Evolutionary conservation across 2,113 vertebrate genomes (phyloP).

Genomic region (Pycnonotus jocosus): DNA sequence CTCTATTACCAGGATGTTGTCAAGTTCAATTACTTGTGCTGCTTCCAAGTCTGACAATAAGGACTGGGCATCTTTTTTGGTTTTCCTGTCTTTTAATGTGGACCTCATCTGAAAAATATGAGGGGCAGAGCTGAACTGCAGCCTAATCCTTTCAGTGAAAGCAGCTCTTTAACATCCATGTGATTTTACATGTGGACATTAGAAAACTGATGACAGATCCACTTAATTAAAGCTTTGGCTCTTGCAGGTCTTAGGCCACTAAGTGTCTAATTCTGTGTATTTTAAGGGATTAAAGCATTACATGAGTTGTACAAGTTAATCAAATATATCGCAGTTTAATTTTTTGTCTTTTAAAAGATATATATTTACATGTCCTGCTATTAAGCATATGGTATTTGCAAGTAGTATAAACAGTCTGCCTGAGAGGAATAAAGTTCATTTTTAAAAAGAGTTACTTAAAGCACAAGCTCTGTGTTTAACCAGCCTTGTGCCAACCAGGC

Average conservation of each 20-base stretch:
- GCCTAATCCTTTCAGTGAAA: not conserved
- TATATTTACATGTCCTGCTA: not conserved
- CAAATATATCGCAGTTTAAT: not conserved
- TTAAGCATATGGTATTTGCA: not conserved
- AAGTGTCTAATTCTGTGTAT: not conserved
- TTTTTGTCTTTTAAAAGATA: not conserved
- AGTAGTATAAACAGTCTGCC: not conserved
- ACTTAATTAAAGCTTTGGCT: not conserved
- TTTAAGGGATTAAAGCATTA: not conserved
- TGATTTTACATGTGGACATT: not conserved
- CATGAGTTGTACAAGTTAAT: not conserved
- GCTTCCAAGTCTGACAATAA: not conserved
- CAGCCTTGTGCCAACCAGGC: not conserved
- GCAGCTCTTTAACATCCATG: fast-evolving
- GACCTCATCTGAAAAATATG: not conserved
- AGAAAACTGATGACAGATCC: not conserved
- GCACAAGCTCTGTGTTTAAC: not conserved
- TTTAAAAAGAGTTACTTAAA: not conserved
- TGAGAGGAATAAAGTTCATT: not conserved
- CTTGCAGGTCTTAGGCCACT: not conserved
- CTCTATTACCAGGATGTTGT: not conserved
- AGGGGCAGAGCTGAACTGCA: not conserved
- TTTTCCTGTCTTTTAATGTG: not conserved
- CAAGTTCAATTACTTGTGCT: not conserved
- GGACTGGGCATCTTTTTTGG: not conserved